These are phyloP conservation scores for Drosophila rellima DNA, from an alignment of 2,888 invertebrate species.

Conservation along the genomic window DNA sequence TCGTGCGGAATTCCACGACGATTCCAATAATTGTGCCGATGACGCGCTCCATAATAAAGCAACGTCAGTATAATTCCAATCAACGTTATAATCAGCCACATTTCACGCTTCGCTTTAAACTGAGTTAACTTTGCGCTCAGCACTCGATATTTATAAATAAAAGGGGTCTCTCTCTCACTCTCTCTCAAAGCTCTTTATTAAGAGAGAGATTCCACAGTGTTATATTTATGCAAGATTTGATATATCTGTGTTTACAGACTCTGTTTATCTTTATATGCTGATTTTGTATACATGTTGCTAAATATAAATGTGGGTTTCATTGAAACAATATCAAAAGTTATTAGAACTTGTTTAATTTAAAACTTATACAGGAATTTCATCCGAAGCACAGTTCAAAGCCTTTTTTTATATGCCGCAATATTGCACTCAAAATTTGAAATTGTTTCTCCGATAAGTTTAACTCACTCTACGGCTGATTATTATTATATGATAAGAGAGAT, in stretches of 20 bases:
- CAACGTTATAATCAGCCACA: slow-evolving; percentile 57
- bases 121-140: slow-evolving; percentile 8
- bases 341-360: background rate
- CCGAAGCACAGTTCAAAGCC: background rate
- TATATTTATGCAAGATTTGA: background rate
- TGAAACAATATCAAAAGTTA: background rate
- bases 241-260: background rate
- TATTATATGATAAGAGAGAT: background rate
- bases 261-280: background rate
- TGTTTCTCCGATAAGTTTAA: background rate
- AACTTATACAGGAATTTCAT: background rate
- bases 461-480: background rate
- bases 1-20: slow-evolving; percentile 71
- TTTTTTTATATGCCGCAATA: background rate
- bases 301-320: background rate
- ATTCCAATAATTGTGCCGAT: slow-evolving; percentile 68
- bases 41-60: slow-evolving; percentile 47
- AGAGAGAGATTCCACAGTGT: background rate
- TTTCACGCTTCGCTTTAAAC: slow-evolving; percentile 36
- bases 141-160: slow-evolving; percentile 28
- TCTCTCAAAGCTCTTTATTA: slow-evolving; percentile 10
- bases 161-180: slow-evolving; percentile 40
- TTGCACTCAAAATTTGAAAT: slow-evolving; percentile 10
- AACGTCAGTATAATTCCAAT: slow-evolving; percentile 44
- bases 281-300: background rate